Percentiles rank a stretch among this genome's conserved stretches.
Conservation (phyloP, 1,140 invertebrate species). For the Lycorma delicatula region DNA sequence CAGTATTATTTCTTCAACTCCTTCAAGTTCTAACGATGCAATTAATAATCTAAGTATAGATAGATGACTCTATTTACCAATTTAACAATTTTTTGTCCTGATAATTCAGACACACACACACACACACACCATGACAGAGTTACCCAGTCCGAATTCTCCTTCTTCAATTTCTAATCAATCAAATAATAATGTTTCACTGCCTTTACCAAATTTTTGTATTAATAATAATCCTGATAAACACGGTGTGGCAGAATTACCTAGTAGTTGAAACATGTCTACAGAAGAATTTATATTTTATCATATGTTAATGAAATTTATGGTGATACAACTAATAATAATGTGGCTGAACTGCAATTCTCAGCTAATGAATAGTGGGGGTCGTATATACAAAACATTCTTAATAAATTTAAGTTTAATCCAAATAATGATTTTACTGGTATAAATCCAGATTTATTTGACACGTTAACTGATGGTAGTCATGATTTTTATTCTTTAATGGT, state of each 20-base stretch:
- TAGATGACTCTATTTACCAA: not conserved
- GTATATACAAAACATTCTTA: too few species aligned
- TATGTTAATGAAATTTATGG: not conserved
- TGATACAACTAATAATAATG: not conserved
- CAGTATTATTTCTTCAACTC: not conserved
- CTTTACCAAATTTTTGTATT: too few species aligned
- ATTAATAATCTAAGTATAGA: not conserved
- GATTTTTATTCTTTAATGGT: not conserved
- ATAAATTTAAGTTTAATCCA: not conserved
- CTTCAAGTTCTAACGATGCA: not conserved
- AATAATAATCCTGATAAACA: too few species aligned
- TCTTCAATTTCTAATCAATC: too few species aligned
- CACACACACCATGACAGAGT: too few species aligned
- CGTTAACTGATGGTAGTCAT: not conserved
- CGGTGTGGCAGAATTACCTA: not conserved
- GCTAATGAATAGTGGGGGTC: too few species aligned
- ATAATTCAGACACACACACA: not conserved
- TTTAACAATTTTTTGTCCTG: not conserved
- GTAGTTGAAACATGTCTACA: not conserved
- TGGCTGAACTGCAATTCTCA: not conserved
- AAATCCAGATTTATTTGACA: not conserved
- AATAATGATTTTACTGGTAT: not conserved
- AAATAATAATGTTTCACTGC: too few species aligned
- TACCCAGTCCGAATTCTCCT: too few species aligned
- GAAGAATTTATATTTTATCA: not conserved